Evolutionary conservation across 2,113 vertebrate species (phyloP), one percentile per base, ranked within the genome.

Genomic region (Motacilla tschutschensis): DNA sequence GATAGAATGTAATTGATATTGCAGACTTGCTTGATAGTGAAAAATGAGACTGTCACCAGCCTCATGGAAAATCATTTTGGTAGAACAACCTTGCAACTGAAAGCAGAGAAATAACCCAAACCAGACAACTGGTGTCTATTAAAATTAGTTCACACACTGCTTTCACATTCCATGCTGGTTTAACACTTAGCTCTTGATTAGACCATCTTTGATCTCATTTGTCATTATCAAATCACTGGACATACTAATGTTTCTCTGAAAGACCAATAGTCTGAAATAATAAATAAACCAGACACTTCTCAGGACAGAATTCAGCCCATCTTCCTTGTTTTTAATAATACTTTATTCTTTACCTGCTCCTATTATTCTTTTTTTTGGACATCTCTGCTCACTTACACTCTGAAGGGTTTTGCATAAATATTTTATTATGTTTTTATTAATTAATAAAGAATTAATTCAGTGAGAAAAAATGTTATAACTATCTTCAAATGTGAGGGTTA

Each of bases 21-120:
- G 67, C 84, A 87, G 86, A 87, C 81, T 90, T 88, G 80, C 90
- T 88, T 94, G 92, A 93, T 95, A 91, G 92, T 93, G 93, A 95
- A 94, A 95, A 95, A 95, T 94, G 93, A 94, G 92, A 64, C 90
- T 94, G 94, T 92, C 94, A 94, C 64, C 72, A 93, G 86, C 36
- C 41, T 88, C 83, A 48, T 88, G 90, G 92, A 95, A 94, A 95
- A 91, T 94, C 84, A 93, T 92, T 93, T 94, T 87, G 78, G 78
- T 88, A 95, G 90, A 92, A 91, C 86, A 95, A 87, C 81, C 81
- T 90, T 94, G 86, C 84, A 92, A 64, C 81, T 79, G 81, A 93
- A 86, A 86, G 75, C 66, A 83, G 93, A 89, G 88, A 92, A 91
- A 91, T 93, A 95, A 86, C 75, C 67, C 75, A 59, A 82, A 84